These are phyloP conservation scores for Mormyrus hasselquistii DNA, from an alignment of 2,797 vertebrate genomes.

Conservation along the genomic window DNA sequence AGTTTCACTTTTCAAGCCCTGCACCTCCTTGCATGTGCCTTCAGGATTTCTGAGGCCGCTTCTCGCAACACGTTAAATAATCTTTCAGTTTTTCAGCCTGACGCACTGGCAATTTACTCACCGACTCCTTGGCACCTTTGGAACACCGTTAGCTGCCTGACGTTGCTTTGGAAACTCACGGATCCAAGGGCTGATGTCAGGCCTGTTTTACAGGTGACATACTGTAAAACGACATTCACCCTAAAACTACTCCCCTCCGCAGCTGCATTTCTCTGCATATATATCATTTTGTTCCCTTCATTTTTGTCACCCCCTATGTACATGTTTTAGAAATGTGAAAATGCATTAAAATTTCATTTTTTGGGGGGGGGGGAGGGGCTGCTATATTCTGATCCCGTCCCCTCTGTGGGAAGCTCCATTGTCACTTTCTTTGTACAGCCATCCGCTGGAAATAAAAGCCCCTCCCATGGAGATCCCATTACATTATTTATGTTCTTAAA, in stretches of 20 bases:
- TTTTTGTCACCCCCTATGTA: background rate
- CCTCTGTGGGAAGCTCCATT: background rate
- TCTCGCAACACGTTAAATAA: background rate
- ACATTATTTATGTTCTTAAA: background rate
- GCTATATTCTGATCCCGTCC: background rate
- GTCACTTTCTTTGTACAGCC: background rate
- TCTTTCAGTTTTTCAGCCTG: background rate
- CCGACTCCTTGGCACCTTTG: background rate
- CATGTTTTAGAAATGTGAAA: background rate
- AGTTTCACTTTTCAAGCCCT: background rate
- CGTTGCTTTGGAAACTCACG: background rate
- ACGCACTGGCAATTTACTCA: background rate
- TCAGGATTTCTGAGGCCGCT: background rate
- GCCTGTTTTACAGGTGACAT: background rate
- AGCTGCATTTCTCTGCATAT: background rate
- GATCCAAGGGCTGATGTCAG: background rate
- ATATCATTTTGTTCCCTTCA: background rate
- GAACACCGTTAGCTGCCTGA: background rate
- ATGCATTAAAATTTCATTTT: background rate
- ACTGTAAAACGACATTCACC: background rate
- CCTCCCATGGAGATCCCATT: background rate
- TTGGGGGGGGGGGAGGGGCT: background rate
- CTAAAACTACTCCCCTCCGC: background rate
- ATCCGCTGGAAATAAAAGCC: background rate
- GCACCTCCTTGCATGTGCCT: background rate